Conservation (phyloP, 2,113 vertebrate species). For the Bos javanicus region DNA sequence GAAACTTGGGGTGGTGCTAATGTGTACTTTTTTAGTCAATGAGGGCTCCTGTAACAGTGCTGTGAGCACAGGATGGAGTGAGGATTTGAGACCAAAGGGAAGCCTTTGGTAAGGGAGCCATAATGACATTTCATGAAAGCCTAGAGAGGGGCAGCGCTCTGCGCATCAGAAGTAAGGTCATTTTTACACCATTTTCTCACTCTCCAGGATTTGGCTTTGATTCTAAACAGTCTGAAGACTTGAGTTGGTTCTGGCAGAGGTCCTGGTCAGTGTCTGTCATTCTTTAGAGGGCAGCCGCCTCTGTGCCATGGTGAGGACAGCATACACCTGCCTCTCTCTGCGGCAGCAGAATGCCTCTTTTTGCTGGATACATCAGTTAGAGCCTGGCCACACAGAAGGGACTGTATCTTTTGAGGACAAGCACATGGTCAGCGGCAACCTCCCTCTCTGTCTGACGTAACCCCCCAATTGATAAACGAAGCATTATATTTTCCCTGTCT, state of each 20-base stretch:
- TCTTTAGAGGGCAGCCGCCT: not conserved
- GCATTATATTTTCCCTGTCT: not conserved
- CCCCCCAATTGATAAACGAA: not conserved
- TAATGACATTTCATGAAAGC: not conserved
- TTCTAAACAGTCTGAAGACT: not conserved
- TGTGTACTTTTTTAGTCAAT: not conserved
- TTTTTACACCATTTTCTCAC: not conserved
- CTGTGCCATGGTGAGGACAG: not conserved
- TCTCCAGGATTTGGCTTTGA: not conserved
- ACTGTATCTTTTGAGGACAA: not conserved
- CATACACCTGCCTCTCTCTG: not conserved
- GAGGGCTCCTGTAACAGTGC: not conserved
- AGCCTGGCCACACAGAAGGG: not conserved
- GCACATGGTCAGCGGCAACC: not conserved
- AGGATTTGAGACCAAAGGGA: not conserved
- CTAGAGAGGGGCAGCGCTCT: not conserved
- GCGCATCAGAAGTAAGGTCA: not conserved
- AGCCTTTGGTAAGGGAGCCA: not conserved
- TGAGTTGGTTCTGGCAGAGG: not conserved
- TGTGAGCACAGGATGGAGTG: no score
- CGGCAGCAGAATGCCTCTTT: not conserved
- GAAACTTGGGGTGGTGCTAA: not conserved
- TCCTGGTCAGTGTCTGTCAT: not conserved
- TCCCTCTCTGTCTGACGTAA: not conserved
- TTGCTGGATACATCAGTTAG: not conserved